Base-by-base conservation (phyloP, 2,888 invertebrate species). In the Oscheius sp. region DNA sequence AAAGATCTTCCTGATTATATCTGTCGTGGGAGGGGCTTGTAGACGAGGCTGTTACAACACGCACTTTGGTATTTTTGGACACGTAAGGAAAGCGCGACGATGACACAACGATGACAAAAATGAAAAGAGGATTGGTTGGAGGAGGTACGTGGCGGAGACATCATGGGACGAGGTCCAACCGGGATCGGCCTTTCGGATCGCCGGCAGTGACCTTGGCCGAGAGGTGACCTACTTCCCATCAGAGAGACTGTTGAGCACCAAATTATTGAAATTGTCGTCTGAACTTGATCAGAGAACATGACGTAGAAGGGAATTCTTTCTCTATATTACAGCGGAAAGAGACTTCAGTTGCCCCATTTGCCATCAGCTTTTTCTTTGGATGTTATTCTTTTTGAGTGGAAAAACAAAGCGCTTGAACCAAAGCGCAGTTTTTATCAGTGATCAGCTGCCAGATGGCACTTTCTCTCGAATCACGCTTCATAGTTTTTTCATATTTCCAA, bases 381-480 rank as follows among this genome's bases (percentile, higher is more conserved):
- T n/a, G n/a, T n/a, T n/a, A n/a, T 25, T 25, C 17, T 48, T 25
- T 48, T 25, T 12, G 15, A 15, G 25, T 48, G 20, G 15, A 48
- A 20, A 48, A 48, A 48, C 48, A 42, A 42, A 15, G 42, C 15
- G 42, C 42, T 42, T n/a, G 17, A 42, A 42, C 17, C 42, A 42
- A 42, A 52, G 52, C 52, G 29, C 52, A 52, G 29, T 52, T 52
- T 52, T 52, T 52, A 52, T 52, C 52, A 52, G 52, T 52, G 29
- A 52, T 27, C 52, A 29, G 52, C 25, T 12, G 15, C 42, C 42
- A 3, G n/a, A 42, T 12, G 25, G 52, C 52, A 27, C 10, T 52
- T 52, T 52, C 52, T 52, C 48, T 48, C 52, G 23, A 27, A 52
- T 52, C 42, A 12, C 15, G 12, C 12, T 42, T 42, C 12, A 12